A percentile compares a stretch with the other conserved stretches of the same genome.
phyloP scores from a whole-genome alignment of 2,113 vertebrate genomes.

The Sprattus sprattus region DNA sequence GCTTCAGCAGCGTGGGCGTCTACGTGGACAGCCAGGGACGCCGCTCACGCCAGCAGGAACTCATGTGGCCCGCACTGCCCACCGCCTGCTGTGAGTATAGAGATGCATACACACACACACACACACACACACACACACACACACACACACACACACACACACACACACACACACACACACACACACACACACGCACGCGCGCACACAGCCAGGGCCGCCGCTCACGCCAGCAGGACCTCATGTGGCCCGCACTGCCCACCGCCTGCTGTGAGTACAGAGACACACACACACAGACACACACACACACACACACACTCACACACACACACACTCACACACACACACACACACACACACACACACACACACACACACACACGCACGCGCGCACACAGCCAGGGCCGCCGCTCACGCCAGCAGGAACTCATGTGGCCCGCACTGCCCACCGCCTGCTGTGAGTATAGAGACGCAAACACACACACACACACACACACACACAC shows the following conservation, averaged over 20 bases:
- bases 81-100: conserved; percentile 93
- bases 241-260: conserved; percentile 91
- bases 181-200: too few relatives aligned
- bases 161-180: too few relatives aligned
- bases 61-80: conserved; percentile 95
- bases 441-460: conserved; percentile 93
- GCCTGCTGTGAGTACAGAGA: conserved; percentile 83
- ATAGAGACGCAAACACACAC: conserved; percentile 25
- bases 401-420: conserved; percentile 92
- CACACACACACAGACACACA: conserved; percentile 19
- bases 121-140: not conserved
- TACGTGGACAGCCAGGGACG: conserved; percentile 97
- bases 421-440: conserved; percentile 95
- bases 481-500: not conserved
- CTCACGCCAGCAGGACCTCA: conserved; percentile 93
- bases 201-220: conserved; percentile 81
- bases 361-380: too few relatives aligned
- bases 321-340: not conserved
- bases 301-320: not conserved
- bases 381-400: conserved; percentile 78
- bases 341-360: too few relatives aligned
- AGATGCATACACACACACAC: conserved; percentile 23
- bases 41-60: conserved; percentile 92
- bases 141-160: too few relatives aligned
- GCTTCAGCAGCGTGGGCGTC: conserved; percentile 93